Conservation (phyloP, 2,888 invertebrate species). For the Adineta ricciae region DNA sequence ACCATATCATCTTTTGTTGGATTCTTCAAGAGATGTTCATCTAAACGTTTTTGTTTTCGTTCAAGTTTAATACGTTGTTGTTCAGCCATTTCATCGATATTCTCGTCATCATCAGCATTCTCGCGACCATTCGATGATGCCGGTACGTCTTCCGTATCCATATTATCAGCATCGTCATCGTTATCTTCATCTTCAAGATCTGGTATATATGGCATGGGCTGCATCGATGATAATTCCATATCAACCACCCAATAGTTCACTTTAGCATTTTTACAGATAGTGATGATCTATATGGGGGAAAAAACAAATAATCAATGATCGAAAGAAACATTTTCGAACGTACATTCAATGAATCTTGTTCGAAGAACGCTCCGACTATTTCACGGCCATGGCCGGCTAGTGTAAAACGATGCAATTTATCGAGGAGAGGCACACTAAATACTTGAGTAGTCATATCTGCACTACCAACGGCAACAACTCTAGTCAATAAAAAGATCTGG, state of each 20-base stretch:
- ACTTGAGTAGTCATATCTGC: conserved; percentile 76
- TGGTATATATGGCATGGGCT: conserved; percentile 41
- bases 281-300: neutral
- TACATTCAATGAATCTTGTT: conserved; percentile 70
- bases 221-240: neutral
- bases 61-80: neutral
- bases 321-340: conserved; percentile 33
- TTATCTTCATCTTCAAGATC: conserved; percentile 36
- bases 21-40: conserved; percentile 31
- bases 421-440: conserved; percentile 64
- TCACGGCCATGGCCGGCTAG: conserved; percentile 74
- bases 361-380: conserved; percentile 77
- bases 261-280: conserved; percentile 17
- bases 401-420: conserved; percentile 66
- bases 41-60: conserved; percentile 16
- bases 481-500: conserved; percentile 40
- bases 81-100: conserved; percentile 36
- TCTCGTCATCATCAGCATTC: conserved; percentile 39
- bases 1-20: conserved; percentile 36
- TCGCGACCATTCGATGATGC: conserved; percentile 35
- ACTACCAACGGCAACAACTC: conserved; percentile 73
- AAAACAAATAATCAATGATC: neutral
- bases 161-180: conserved; percentile 38
- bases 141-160: conserved; percentile 39
- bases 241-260: conserved; percentile 39